Evolutionary conservation across 2,888 invertebrate species (phyloP).

Genomic region (Leptura quadrifasciata): DNA sequence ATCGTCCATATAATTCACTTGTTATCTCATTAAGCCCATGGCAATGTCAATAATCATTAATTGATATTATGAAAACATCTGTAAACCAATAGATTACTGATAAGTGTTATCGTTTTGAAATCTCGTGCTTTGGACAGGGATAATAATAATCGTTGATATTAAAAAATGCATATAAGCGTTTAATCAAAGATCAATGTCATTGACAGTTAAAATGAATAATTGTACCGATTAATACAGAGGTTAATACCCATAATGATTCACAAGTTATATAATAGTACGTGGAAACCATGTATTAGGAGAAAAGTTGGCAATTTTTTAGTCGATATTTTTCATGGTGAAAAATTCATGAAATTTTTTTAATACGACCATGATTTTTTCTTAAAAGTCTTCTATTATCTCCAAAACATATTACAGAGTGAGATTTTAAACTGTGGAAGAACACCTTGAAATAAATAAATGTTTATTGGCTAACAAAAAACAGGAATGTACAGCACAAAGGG

Average conservation of each 20-base stretch:
- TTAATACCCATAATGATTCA: not conserved
- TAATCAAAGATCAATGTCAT: not conserved
- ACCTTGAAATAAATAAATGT: too few species aligned
- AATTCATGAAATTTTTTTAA: too few species aligned
- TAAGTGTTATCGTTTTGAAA: constrained; percentile 6
- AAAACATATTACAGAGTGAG: too few species aligned
- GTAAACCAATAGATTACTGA: constrained; percentile 19
- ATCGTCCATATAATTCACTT: constrained; percentile 18
- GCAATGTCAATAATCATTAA: constrained; percentile 19
- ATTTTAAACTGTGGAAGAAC: too few species aligned
- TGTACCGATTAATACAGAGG: not conserved
- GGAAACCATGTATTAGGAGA: too few species aligned
- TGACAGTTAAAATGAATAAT: not conserved
- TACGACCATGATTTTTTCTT: too few species aligned
- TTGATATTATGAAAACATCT: constrained; percentile 14
- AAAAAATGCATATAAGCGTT: constrained; percentile 12
- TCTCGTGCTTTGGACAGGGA: not conserved
- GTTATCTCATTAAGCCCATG: constrained; percentile 2
- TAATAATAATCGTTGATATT: not conserved
- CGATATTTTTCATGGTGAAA: too few species aligned
- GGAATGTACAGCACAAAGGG: too few species aligned
- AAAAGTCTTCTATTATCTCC: too few species aligned
- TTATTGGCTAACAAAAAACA: too few species aligned
- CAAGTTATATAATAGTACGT: not conserved
- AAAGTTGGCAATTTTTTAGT: too few species aligned